Evolutionary conservation across 2,113 vertebrate species (phyloP).

Genomic region (Rhizomys pruinosus): DNA sequence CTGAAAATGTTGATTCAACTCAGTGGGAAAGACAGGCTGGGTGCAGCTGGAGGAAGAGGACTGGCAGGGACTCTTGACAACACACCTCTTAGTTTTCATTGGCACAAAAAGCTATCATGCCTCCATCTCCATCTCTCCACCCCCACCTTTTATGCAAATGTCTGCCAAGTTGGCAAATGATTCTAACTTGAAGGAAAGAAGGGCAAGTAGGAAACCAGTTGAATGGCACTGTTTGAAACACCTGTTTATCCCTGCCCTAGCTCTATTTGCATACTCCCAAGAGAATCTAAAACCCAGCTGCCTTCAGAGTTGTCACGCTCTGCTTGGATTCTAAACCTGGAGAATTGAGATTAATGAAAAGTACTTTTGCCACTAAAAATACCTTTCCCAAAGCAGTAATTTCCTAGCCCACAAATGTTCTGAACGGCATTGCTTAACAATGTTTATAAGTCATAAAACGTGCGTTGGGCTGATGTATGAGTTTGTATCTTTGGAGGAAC

Average conservation of each 20-base stretch:
- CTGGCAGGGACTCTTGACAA: constrained; percentile 38
- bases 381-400: constrained; percentile 64
- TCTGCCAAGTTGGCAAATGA: constrained; percentile 17
- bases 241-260: background rate
- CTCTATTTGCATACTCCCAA: background rate
- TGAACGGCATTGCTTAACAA: constrained; percentile 70
- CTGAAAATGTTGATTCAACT: constrained; percentile 71
- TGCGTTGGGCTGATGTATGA: constrained; percentile 80
- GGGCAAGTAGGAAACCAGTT: background rate
- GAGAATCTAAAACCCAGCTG: constrained; percentile 52
- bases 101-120: background rate
- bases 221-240: background rate
- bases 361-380: constrained; percentile 52
- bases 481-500: constrained; percentile 81
- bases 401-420: constrained; percentile 60
- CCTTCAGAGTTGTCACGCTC: background rate
- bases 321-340: constrained; percentile 63
- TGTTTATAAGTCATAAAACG: constrained; percentile 80
- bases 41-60: background rate
- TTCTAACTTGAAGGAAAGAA: constrained; percentile 52
- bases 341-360: constrained; percentile 72
- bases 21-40: constrained; percentile 34
- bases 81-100: constrained; percentile 16
- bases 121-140: background rate
- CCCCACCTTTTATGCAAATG: constrained; percentile 3